Evolutionary conservation across 1,140 invertebrate species (phyloP), one percentile per base, ranked within the genome.

Genomic region (Metaphire vulgaris): DNA sequence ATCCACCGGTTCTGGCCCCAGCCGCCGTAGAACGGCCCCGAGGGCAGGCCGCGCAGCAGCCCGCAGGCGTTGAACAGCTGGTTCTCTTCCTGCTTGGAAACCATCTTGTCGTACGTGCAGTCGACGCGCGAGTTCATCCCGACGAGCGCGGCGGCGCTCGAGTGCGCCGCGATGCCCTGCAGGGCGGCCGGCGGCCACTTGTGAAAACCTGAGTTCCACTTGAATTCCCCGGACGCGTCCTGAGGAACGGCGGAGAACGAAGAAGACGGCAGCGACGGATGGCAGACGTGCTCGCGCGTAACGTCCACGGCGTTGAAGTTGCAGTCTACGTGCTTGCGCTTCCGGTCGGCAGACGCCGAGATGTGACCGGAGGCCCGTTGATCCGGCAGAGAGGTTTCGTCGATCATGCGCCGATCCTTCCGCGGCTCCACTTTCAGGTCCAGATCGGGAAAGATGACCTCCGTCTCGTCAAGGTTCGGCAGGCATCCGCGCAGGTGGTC

Each of bases 401-500:
- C 72, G 12, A 34, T 41, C 12, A 34, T 34, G 31, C 72, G 32
- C n/a, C 72, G 32, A 26, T 79, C 74, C 33, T 80, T 80, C 69
- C 84, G 83, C 0, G 80, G 78, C 70, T 80, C 79, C 31, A 80
- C 80, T 75, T 84, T 85, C 69, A 85, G 79, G 67, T 84, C 83
- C 6, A 86, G 79, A 74, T 86, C 83, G 29, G 87, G 92, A 86
- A 98, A 98, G 16, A 94, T 91, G 79, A 97, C 92, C 87, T 98
- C 95, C 15, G 91, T 90, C 77, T 97, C 94, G 83, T 96, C 93
- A 66, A 97, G 88, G 83, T 93, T 90, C 1, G 92, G 86, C 79
- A 97, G 89, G n/a, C 91, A 87, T 0, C 96, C 96, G 84, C 94
- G 94, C n/a, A 97, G 86, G 87, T 95, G 95, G 86, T 98, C 96